Conservation (phyloP, 2,113 vertebrate genomes). For the Gnathochromis pfefferi region DNA sequence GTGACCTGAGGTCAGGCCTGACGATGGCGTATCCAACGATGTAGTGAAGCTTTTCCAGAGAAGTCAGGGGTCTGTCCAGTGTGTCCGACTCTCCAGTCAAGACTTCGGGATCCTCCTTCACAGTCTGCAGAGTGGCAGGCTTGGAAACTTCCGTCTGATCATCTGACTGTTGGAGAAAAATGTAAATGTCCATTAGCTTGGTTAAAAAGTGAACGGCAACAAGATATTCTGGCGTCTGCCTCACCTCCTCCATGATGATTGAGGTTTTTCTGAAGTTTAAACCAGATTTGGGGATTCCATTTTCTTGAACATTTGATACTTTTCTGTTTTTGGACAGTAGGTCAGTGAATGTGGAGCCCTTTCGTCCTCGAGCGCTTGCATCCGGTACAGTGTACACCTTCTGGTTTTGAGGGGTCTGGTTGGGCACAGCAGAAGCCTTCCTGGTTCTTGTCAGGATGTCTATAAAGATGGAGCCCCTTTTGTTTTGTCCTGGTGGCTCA, state of each 20-base stretch:
- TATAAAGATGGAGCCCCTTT: constrained; percentile 56
- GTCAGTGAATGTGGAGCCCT: constrained; percentile 61
- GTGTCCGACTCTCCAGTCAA: constrained; percentile 64
- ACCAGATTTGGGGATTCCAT: background rate
- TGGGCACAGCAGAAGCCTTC: constrained; percentile 43
- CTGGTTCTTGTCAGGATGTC: constrained; percentile 56
- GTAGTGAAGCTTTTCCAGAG: constrained; percentile 90
- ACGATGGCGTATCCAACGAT: constrained; percentile 85
- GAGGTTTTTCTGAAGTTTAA: constrained; percentile 48
- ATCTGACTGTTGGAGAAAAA: constrained; percentile 11
- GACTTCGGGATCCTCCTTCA: constrained; percentile 68
- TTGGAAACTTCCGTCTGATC: constrained; percentile 30
- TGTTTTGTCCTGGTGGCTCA: constrained; percentile 21
- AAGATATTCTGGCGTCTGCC: background rate
- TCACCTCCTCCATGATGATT: constrained; percentile 66
- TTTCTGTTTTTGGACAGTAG: constrained; percentile 54
- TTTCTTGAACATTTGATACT: constrained; percentile 20
- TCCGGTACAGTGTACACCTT: constrained; percentile 48
- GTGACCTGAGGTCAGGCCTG: constrained; percentile 82
- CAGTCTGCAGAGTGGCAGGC: constrained; percentile 53
- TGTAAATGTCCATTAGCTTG: background rate
- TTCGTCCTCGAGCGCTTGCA: constrained; percentile 20
- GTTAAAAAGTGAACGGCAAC: background rate
- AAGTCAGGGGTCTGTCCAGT: constrained; percentile 80
- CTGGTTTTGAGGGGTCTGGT: constrained; percentile 11